Evolutionary conservation across 2,888 invertebrate species (phyloP).

Genomic region (Nemoura dubitans): DNA sequence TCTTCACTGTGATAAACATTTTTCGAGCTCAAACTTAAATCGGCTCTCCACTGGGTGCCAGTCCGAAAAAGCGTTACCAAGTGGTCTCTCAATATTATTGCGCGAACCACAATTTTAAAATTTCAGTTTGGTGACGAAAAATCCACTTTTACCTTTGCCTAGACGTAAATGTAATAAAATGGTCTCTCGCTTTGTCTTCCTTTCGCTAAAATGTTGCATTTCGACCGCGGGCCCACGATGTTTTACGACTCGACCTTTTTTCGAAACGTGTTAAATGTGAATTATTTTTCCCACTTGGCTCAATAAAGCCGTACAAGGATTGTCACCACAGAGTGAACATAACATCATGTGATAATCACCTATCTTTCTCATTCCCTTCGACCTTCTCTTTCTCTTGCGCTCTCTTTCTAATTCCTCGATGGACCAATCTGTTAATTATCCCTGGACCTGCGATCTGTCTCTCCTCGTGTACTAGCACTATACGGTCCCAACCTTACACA

Average conservation of each 20-base stretch:
- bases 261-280: conserved; percentile 12
- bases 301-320: conserved; percentile 12
- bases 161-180: neutral
- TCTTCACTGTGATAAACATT: neutral
- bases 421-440: conserved; percentile 12
- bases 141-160: neutral
- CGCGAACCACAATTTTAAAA: neutral
- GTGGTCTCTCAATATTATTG: neutral
- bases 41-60: neutral
- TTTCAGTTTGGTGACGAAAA: neutral
- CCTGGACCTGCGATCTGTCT: neutral
- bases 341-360: neutral
- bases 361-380: neutral
- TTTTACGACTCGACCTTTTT: neutral
- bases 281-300: conserved; percentile 7
- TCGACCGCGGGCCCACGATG: neutral
- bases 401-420: neutral
- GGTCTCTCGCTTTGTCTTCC: neutral
- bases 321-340: conserved; percentile 12
- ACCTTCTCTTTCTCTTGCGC: neutral
- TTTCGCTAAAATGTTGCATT: neutral
- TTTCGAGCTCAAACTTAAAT: neutral
- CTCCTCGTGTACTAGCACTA: neutral
- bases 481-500: neutral
- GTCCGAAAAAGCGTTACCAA: neutral